Percentiles rank a stretch among this genome's conserved stretches.
These are phyloP conservation scores for Tipula confusa DNA, from an alignment of 2,888 invertebrate species.

Conservation along the genomic window DNA sequence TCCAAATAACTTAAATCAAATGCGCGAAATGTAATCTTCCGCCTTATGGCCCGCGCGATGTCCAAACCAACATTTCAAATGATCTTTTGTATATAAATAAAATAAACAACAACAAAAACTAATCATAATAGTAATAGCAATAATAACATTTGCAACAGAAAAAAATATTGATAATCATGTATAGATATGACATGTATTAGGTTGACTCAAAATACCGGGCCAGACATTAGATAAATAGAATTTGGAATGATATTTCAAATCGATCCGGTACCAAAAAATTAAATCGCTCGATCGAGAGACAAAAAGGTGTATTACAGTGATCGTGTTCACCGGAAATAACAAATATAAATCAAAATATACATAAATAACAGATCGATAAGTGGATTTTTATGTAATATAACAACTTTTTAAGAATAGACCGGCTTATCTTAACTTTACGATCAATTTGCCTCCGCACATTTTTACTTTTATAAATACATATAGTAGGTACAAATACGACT, in stretches of 20 bases:
- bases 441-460: neutral
- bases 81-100: neutral
- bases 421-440: neutral
- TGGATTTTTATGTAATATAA: slow-evolving; percentile 1
- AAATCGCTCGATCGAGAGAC: neutral
- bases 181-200: neutral
- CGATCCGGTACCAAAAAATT: neutral
- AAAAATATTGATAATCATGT: neutral
- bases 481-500: too few relatives aligned
- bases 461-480: neutral
- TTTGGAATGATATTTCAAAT: neutral
- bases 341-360: neutral
- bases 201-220: neutral
- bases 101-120: neutral
- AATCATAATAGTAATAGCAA: neutral
- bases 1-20: neutral
- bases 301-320: neutral
- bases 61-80: neutral
- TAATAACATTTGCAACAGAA: neutral
- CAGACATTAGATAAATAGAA: neutral
- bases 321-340: neutral
- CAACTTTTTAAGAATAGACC: neutral
- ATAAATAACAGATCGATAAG: neutral
- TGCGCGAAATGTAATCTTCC: neutral
- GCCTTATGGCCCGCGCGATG: neutral